Percentiles rank a stretch among this genome's conserved stretches.
phyloP scores from a whole-genome alignment of 2,888 invertebrate species.

The Leptothorax acervorum region DNA sequence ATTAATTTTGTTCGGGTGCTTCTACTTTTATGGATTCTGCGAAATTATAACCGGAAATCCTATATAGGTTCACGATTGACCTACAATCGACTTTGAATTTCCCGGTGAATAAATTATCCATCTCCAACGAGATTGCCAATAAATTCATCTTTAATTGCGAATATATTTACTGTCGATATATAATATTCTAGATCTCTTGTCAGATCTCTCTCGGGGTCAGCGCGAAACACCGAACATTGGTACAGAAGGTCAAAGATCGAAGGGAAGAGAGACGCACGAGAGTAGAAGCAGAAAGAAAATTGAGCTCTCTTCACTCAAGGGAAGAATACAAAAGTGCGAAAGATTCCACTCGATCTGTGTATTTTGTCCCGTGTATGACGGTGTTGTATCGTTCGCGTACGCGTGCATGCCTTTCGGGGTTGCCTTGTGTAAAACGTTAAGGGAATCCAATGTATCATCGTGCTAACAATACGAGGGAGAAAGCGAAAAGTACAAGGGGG shows the following conservation, averaged over 20 bases:
- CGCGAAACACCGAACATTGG: neutral
- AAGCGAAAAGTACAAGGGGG: constrained; percentile 23
- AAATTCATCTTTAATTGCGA: constrained; percentile 32
- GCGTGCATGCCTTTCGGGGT: constrained; percentile 32
- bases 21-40: constrained; percentile 37
- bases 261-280: neutral
- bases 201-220: neutral
- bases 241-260: neutral
- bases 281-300: constrained; percentile 55
- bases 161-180: constrained; percentile 6
- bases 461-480: constrained; percentile 70
- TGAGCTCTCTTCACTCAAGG: constrained; percentile 59
- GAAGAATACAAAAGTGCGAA: constrained; percentile 67
- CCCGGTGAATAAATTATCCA: constrained; percentile 37
- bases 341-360: constrained; percentile 18
- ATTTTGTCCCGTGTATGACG: constrained; percentile 22
- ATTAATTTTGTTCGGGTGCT: constrained; percentile 33
- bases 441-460: constrained; percentile 73
- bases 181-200: neutral
- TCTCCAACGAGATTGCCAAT: neutral
- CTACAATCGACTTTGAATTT: neutral
- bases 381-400: constrained; percentile 49
- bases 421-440: constrained; percentile 61
- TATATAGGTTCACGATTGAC: constrained; percentile 1
- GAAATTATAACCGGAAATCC: constrained; percentile 17